A percentile compares a stretch with the other conserved stretches of the same genome.
phyloP scores from a whole-genome alignment of 2,888 invertebrate species.

The Alcis repandata region DNA sequence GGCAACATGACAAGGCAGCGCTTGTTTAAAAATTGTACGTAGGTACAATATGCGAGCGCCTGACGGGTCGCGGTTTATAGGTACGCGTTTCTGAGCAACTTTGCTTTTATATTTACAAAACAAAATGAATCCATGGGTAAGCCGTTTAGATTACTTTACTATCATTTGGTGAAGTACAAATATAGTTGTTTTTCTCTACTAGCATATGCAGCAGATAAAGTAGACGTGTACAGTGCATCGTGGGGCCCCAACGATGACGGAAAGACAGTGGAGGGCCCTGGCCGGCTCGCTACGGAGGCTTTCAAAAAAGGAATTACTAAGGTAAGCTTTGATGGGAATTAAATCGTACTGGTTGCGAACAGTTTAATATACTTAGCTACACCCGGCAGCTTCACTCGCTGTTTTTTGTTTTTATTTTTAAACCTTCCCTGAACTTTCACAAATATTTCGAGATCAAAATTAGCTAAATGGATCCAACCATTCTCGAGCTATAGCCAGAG shows the following conservation, averaged over 20 bases:
- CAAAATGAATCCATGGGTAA: no score
- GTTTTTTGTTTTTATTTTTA: no score
- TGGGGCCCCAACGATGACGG: conserved; percentile 98
- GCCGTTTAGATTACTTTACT: background rate
- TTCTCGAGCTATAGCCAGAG: no score
- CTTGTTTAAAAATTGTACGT: background rate
- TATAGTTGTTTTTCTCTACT: conserved; percentile 21
- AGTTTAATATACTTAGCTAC: no score
- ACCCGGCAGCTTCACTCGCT: no score
- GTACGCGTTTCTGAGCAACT: background rate
- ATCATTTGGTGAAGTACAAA: background rate
- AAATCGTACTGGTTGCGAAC: no score
- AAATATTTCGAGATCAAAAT: no score
- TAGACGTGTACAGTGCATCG: conserved; percentile 97
- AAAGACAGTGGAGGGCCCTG: conserved; percentile 95
- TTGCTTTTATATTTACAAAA: background rate
- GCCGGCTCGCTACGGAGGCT: conserved; percentile 91
- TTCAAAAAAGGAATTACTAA: conserved; percentile 91
- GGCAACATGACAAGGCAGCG: conserved; percentile 15
- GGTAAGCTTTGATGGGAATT: conserved; percentile 80
- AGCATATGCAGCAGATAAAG: conserved; percentile 90
- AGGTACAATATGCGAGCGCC: background rate
- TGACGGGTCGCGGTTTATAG: background rate
- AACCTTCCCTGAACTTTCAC: no score
- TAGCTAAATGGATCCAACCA: no score